Evolutionary conservation across 1,140 invertebrate species (phyloP).

Genomic region (Apis florea): DNA sequence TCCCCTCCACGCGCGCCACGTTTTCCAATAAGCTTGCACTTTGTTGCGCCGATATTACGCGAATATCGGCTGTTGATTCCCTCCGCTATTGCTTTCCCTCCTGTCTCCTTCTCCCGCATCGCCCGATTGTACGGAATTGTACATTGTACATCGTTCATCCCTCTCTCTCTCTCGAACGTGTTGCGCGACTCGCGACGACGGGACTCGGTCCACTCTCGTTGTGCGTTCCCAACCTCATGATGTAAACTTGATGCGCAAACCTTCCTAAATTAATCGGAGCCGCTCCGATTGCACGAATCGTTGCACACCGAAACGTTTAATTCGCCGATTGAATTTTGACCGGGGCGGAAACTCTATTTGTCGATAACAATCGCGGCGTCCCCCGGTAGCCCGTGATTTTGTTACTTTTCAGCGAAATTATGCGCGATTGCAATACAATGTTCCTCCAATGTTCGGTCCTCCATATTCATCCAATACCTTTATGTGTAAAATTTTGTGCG

Average conservation of each 20-base stretch:
- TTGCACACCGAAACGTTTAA: slow-evolving; percentile 43
- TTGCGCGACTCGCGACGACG: slow-evolving; percentile 36
- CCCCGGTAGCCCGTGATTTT: not conserved
- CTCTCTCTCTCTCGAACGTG: too few relatives aligned
- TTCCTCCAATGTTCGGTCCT: not conserved
- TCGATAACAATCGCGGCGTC: slow-evolving; percentile 35
- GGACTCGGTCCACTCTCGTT: slow-evolving; percentile 1
- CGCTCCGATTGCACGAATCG: slow-evolving; percentile 44
- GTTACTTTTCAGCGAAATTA: slow-evolving; percentile 21
- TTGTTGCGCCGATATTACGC: slow-evolving; percentile 63
- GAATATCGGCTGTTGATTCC: slow-evolving; percentile 60
- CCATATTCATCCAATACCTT: too few relatives aligned
- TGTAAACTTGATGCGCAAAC: slow-evolving; percentile 63
- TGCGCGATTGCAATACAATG: not conserved
- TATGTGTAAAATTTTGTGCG: not conserved
- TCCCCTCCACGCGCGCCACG: slow-evolving; percentile 55
- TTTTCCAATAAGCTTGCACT: slow-evolving; percentile 68
- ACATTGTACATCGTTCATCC: not conserved
- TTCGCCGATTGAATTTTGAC: slow-evolving; percentile 55
- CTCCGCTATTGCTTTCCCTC: slow-evolving; percentile 18
- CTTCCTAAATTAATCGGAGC: slow-evolving; percentile 60
- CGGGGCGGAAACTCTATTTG: not conserved
- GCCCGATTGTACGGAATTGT: not conserved
- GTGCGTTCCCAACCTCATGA: slow-evolving; percentile 23
- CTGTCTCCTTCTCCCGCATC: slow-evolving; percentile 7